Percentiles rank a stretch among this genome's conserved stretches.
Conservation (phyloP, 2,113 vertebrate genomes). For the Petaurus breviceps region DNA sequence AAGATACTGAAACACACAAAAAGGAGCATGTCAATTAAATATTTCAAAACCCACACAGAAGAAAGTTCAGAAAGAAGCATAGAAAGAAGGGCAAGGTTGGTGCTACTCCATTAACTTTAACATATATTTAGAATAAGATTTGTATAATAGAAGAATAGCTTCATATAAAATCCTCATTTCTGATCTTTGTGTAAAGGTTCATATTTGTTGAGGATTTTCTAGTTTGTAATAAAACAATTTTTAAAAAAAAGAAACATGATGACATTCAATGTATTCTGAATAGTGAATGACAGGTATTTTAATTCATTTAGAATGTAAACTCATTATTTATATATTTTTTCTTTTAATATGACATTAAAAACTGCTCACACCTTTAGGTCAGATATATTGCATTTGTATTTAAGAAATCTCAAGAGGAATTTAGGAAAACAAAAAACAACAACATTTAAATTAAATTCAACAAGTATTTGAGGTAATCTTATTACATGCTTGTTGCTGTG, state of each 20-base stretch:
- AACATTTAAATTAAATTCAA: slow-evolving; percentile 52
- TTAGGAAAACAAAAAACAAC: slow-evolving; percentile 29
- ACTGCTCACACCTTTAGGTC: background rate
- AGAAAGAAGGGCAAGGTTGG: background rate
- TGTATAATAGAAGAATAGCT: background rate
- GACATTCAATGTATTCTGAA: slow-evolving; percentile 16
- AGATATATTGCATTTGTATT: slow-evolving; percentile 1
- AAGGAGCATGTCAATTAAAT: background rate
- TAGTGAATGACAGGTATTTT: slow-evolving; percentile 18
- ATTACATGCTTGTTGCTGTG: slow-evolving; percentile 32
- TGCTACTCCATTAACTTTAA: background rate
- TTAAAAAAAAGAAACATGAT: background rate
- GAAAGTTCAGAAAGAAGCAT: background rate
- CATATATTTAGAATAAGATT: background rate
- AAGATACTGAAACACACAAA: background rate
- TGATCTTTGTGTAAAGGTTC: background rate
- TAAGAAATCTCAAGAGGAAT: slow-evolving; percentile 43
- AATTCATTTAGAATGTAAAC: slow-evolving; percentile 31
- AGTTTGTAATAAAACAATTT: background rate
- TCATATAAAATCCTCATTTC: background rate
- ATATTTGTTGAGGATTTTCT: background rate
- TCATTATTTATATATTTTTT: background rate
- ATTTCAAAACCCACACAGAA: background rate
- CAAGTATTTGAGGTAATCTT: background rate
- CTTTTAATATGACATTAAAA: background rate